Conservation (phyloP, 2,113 vertebrate genomes). For the Protomyctophum bolini region DNA sequence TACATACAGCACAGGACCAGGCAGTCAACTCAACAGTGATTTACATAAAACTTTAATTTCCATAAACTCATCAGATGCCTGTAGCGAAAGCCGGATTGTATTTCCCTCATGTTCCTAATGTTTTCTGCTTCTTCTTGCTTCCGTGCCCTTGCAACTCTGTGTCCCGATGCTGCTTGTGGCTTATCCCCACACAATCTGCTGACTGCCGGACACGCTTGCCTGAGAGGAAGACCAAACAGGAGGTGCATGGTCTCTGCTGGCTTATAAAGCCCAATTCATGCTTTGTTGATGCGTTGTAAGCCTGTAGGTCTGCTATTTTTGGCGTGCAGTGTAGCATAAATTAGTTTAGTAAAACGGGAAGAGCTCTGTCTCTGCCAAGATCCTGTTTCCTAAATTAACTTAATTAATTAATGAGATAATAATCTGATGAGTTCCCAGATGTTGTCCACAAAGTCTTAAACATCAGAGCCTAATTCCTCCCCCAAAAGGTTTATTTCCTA, state of each 20-base stretch:
- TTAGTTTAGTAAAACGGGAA: neutral
- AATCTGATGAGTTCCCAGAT: constrained; percentile 1
- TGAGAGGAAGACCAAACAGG: constrained; percentile 5
- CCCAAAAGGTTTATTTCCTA: constrained; percentile 11
- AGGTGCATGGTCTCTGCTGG: neutral
- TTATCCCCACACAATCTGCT: constrained; percentile 1
- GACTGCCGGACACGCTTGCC: constrained; percentile 13
- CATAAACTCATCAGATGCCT: constrained; percentile 73
- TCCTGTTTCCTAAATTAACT: constrained; percentile 39
- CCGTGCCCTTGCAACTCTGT: constrained; percentile 28
- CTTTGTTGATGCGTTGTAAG: no score
- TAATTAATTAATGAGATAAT: neutral
- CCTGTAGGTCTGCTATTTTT: no score
- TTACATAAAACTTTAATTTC: constrained; percentile 75
- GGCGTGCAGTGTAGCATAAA: no score
- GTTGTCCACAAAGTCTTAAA: constrained; percentile 36
- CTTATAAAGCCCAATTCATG: no score
- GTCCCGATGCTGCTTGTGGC: constrained; percentile 15
- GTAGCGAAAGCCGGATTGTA: constrained; percentile 60
- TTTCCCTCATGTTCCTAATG: constrained; percentile 28
- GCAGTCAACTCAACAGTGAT: constrained; percentile 61
- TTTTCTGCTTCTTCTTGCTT: constrained; percentile 4
- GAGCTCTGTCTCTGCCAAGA: constrained; percentile 41
- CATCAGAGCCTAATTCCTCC: constrained; percentile 8
- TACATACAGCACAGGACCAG: constrained; percentile 48